phyloP scores from a whole-genome alignment of 2,888 invertebrate species.

The Eubasilissa splendida region DNA sequence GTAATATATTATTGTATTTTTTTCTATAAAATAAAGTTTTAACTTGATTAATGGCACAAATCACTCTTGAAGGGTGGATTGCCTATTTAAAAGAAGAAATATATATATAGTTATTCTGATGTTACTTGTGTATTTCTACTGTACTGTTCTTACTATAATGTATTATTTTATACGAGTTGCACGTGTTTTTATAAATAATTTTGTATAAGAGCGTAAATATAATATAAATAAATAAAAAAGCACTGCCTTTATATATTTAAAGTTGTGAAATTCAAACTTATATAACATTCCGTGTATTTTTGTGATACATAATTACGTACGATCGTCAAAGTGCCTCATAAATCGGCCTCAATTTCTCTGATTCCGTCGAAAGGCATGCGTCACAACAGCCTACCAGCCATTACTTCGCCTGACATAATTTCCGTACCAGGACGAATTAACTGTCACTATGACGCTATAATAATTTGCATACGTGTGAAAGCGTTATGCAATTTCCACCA shows the following conservation, averaged over 20 bases:
- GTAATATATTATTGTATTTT: too few relatives aligned
- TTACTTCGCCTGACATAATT: conserved; percentile 2
- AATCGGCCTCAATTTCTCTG: conserved; percentile 18
- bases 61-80: too few relatives aligned
- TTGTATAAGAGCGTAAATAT: too few relatives aligned
- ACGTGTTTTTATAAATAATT: too few relatives aligned
- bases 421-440: conserved; percentile 13
- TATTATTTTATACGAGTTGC: too few relatives aligned
- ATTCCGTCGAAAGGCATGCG: conserved; percentile 19
- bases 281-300: neutral
- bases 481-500: neutral
- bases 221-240: too few relatives aligned
- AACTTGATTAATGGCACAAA: too few relatives aligned
- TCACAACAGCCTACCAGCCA: neutral
- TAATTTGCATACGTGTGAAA: conserved; percentile 11
- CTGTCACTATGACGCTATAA: conserved; percentile 2
- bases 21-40: too few relatives aligned
- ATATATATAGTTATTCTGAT: too few relatives aligned
- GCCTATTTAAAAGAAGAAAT: too few relatives aligned
- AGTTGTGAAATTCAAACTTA: neutral
- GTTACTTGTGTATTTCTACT: too few relatives aligned
- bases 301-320: neutral
- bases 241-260: neutral
- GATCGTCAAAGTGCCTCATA: neutral
- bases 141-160: too few relatives aligned